These are phyloP conservation scores for Mormyrops attenuatus DNA, from an alignment of 2,797 vertebrate species.

Conservation along the genomic window DNA sequence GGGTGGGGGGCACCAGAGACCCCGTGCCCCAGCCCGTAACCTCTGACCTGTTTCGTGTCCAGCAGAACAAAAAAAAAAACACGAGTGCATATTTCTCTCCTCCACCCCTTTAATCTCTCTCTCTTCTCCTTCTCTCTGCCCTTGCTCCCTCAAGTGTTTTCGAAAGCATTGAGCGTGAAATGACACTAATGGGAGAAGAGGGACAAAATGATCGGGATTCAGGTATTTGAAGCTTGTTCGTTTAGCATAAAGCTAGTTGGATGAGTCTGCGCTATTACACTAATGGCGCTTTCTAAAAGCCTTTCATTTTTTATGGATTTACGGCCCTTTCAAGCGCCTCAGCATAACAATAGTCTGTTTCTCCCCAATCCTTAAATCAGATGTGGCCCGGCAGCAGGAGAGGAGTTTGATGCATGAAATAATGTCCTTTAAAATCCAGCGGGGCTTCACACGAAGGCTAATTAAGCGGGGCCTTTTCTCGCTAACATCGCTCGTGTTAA, in stretches of 20 bases:
- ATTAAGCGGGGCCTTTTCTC: background rate
- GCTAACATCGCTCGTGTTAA: background rate
- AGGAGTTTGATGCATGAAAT: background rate
- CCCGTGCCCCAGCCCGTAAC: background rate
- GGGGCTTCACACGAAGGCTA: background rate
- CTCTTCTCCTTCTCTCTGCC: background rate
- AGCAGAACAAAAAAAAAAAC: background rate
- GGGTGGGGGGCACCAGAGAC: background rate
- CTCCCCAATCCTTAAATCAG: background rate
- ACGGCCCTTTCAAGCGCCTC: background rate
- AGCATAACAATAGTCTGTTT: background rate
- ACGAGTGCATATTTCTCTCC: background rate
- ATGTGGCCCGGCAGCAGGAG: background rate
- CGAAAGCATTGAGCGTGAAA: background rate
- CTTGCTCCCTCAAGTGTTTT: background rate
- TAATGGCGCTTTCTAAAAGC: background rate
- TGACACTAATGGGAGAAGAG: background rate
- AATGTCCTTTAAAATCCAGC: constrained; percentile 13
- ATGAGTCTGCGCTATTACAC: background rate
- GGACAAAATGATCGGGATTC: background rate
- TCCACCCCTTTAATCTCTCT: background rate
- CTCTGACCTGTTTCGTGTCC: constrained; percentile 6
- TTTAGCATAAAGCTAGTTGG: background rate
- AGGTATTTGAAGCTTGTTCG: background rate
- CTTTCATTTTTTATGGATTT: background rate